Evolutionary conservation across 2,888 invertebrate genomes (phyloP).

Genomic region (Aphrophora alni): DNA sequence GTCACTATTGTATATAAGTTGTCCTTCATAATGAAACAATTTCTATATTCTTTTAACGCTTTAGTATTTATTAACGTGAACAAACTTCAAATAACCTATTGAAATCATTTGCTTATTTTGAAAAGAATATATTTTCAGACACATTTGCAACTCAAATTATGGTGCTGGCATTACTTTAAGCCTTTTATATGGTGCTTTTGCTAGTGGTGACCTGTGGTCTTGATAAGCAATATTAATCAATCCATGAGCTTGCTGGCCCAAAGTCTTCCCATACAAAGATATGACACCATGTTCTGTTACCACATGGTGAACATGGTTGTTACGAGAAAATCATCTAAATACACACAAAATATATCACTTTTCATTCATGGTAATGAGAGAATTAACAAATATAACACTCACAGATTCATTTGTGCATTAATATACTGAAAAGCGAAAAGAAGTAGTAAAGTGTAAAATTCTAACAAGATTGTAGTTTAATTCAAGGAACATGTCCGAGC

Average conservation of each 20-base stretch:
- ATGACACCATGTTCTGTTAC: slow-evolving; percentile 95
- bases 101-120: not conserved
- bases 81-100: not conserved
- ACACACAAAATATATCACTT: too few relatives aligned
- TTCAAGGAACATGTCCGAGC: too few relatives aligned
- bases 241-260: slow-evolving; percentile 88
- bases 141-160: not conserved
- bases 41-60: not conserved
- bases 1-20: too few relatives aligned
- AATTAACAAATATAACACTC: too few relatives aligned
- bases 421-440: too few relatives aligned
- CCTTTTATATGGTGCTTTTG: slow-evolving; percentile 87
- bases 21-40: too few relatives aligned
- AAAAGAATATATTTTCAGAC: not conserved
- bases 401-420: too few relatives aligned
- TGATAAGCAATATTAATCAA: slow-evolving; percentile 91
- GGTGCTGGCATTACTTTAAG: slow-evolving; percentile 75
- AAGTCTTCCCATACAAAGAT: slow-evolving; percentile 84
- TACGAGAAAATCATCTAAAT: slow-evolving; percentile 94
- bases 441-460: too few relatives aligned
- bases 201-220: slow-evolving; percentile 79
- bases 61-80: not conserved
- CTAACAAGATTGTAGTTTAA: too few relatives aligned
- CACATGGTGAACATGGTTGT: slow-evolving; percentile 87
- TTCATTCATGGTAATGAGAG: too few relatives aligned